A percentile compares a stretch with the other conserved stretches of the same genome.
These are phyloP conservation scores for Fragum fragum DNA, from an alignment of 2,888 invertebrate species.

Conservation along the genomic window DNA sequence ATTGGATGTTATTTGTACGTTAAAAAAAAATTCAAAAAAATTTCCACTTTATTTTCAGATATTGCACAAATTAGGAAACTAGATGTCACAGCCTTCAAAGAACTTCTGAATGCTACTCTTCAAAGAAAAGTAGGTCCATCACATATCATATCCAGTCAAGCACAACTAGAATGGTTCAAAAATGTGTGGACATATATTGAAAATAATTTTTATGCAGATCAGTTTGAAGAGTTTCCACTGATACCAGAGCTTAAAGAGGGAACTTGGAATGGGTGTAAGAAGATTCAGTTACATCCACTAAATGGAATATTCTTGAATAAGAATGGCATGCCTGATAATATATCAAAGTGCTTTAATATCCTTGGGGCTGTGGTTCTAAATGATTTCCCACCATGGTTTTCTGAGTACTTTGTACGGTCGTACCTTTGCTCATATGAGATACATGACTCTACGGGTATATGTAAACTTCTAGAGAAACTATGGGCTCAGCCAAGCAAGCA, in stretches of 20 bases:
- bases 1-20: too few relatives aligned
- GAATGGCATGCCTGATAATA: not conserved
- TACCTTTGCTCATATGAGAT: not conserved
- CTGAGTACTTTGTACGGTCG: not conserved
- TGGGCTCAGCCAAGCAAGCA: not conserved
- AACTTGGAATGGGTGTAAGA: not conserved
- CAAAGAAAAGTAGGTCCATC: not conserved
- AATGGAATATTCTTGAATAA: slow-evolving; percentile 3
- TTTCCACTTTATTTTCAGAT: slow-evolving; percentile 7
- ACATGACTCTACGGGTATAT: not conserved
- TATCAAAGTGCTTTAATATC: not conserved
- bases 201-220: not conserved
- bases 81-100: not conserved
- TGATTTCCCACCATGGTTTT: slow-evolving; percentile 15
- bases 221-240: not conserved
- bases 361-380: slow-evolving; percentile 7
- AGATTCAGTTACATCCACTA: slow-evolving; percentile 9
- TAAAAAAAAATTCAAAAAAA: too few relatives aligned
- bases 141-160: not conserved
- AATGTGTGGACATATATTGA: slow-evolving; percentile 8
- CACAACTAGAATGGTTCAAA: slow-evolving; percentile 7
- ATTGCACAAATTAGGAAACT: not conserved
- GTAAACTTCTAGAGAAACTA: not conserved
- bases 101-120: not conserved
- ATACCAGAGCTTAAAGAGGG: slow-evolving; percentile 1